phyloP scores from a whole-genome alignment of 2,888 invertebrate species.

The Apamea crenata region DNA sequence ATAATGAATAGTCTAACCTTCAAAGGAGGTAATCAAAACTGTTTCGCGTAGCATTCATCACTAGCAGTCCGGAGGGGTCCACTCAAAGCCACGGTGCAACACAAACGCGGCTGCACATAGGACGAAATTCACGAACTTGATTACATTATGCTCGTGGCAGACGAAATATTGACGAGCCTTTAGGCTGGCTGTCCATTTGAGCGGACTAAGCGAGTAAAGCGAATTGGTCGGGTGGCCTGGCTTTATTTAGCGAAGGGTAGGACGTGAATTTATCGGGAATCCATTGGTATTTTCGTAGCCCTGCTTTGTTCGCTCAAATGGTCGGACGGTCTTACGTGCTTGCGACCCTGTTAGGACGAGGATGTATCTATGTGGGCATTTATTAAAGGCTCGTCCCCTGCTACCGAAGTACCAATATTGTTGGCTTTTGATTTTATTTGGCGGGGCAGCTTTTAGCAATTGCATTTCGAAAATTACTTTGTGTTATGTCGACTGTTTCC shows the following conservation, averaged over 20 bases:
- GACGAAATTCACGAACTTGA: not conserved
- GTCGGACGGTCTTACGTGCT: not conserved
- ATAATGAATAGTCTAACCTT: not conserved
- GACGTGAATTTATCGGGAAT: not conserved
- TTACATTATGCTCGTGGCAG: not conserved
- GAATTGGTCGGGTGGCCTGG: no score
- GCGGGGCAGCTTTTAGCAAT: not conserved
- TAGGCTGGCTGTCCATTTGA: not conserved
- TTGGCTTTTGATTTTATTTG: not conserved
- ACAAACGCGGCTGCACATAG: not conserved
- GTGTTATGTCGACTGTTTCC: no score
- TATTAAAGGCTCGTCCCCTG: not conserved
- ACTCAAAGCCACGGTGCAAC: not conserved
- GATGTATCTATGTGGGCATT: not conserved
- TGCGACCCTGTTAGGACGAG: not conserved
- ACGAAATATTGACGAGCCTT: not conserved
- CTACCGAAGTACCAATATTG: not conserved
- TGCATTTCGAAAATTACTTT: no score
- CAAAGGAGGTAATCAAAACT: conserved; percentile 19
- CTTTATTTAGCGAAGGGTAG: no score
- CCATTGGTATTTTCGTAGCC: no score
- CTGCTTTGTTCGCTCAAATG: not conserved
- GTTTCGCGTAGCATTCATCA: not conserved
- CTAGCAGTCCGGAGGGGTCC: not conserved
- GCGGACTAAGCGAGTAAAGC: not conserved